These are phyloP conservation scores for Syngnathoides biaculeatus DNA, from an alignment of 2,113 vertebrate genomes.

Conservation along the genomic window DNA sequence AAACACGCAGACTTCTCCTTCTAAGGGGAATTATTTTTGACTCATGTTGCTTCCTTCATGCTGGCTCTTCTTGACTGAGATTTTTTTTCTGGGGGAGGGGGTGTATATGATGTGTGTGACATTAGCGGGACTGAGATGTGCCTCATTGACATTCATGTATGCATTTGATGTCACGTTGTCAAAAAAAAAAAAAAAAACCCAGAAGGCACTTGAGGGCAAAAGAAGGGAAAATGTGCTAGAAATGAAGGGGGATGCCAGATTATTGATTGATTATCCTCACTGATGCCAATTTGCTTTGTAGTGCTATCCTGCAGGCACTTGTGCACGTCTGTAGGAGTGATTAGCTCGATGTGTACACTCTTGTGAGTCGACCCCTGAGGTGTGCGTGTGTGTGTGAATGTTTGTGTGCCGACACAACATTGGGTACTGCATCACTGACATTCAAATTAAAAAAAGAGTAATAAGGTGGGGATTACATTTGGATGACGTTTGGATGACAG, in stretches of 20 bases:
- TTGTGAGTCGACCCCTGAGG: neutral
- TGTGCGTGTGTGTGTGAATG: constrained; percentile 13
- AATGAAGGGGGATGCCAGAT: constrained; percentile 40
- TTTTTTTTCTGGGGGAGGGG: no score
- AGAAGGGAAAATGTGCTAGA: constrained; percentile 41
- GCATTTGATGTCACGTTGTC: constrained; percentile 69
- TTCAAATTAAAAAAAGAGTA: constrained; percentile 34
- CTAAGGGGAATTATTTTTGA: constrained; percentile 32
- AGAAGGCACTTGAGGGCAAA: constrained; percentile 63
- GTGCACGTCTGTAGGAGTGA: constrained; percentile 17
- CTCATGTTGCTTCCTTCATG: constrained; percentile 20
- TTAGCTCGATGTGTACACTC: constrained; percentile 10
- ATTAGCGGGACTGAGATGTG: constrained; percentile 41
- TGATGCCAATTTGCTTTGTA: constrained; percentile 17
- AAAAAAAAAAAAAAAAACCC: no score
- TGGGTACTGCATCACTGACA: constrained; percentile 19
- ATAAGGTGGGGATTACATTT: constrained; percentile 35
- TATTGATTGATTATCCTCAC: constrained; percentile 55
- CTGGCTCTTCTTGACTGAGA: constrained; percentile 26
- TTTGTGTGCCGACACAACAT: constrained; percentile 2
- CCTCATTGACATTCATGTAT: constrained; percentile 68
- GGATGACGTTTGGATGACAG: constrained; percentile 41
- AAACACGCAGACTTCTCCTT: constrained; percentile 18
- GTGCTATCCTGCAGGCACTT: constrained; percentile 16
- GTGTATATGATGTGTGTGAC: constrained; percentile 3